phyloP scores from a whole-genome alignment of 2,113 vertebrate species.

The Cavia aperea region DNA sequence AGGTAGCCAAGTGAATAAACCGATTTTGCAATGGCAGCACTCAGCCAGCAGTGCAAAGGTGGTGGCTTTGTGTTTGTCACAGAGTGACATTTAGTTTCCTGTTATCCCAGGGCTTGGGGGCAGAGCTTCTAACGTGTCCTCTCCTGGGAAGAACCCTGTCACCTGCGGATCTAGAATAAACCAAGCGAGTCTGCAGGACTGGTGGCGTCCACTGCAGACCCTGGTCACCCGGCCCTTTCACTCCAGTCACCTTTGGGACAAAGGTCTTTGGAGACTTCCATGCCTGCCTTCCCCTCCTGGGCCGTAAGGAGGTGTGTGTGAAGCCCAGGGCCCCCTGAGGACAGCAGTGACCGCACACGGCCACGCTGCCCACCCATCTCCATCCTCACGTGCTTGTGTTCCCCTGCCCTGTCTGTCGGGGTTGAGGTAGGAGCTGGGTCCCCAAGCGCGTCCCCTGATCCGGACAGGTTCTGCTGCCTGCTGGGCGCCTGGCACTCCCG shows the following conservation, averaged over 20 bases:
- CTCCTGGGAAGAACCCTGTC: background rate
- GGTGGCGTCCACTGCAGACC: fast-evolving
- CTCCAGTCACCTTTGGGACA: background rate
- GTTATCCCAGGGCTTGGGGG: background rate
- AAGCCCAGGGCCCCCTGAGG: fast-evolving
- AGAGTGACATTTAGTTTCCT: background rate
- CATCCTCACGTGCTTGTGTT: background rate
- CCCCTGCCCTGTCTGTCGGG: background rate
- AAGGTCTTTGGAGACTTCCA: too few relatives aligned
- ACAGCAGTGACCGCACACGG: too few relatives aligned
- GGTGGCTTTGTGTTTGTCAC: background rate
- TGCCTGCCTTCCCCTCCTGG: background rate
- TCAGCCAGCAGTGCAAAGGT: fast-evolving
- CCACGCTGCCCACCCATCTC: background rate
- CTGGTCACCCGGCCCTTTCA: fast-evolving
- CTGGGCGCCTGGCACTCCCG: background rate
- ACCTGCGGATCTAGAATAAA: background rate
- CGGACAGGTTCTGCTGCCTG: background rate
- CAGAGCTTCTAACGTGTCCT: too few relatives aligned
- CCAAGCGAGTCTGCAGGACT: fast-evolving
- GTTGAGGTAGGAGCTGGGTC: background rate
- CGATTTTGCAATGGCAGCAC: background rate
- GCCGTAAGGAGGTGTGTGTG: fast-evolving
- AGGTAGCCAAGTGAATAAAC: too few relatives aligned
- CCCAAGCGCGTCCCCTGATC: background rate